Conservation (phyloP, 2,888 invertebrate species). For the Lordiphosa andalusiaca region DNA sequence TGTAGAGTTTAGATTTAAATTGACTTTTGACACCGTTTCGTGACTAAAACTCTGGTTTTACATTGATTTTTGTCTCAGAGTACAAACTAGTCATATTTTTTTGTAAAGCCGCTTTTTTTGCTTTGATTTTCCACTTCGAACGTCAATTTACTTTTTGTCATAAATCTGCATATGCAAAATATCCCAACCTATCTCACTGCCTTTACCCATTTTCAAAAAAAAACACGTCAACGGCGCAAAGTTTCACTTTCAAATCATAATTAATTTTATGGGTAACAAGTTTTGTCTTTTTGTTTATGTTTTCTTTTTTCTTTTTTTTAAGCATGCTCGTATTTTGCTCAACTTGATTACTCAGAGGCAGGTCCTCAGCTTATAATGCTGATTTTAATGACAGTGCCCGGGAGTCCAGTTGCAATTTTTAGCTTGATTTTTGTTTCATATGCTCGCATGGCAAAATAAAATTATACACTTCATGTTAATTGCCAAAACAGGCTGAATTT, state of each 20-base stretch:
- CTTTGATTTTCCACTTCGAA: too few species aligned
- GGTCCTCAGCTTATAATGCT: conserved; percentile 37
- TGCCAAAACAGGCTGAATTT: conserved; percentile 23
- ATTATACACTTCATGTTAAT: conserved; percentile 65
- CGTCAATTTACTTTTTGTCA: too few species aligned
- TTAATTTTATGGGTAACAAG: conserved; percentile 56
- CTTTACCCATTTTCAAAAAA: conserved; percentile 3
- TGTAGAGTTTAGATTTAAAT: too few species aligned
- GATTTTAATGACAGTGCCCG: conserved; percentile 46
- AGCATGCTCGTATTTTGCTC: conserved; percentile 25
- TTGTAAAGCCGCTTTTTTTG: too few species aligned
- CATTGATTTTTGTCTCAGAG: too few species aligned
- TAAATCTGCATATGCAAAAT: conserved; percentile 5
- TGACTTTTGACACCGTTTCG: too few species aligned
- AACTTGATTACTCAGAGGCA: conserved; percentile 31
- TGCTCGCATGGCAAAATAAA: conserved; percentile 34
- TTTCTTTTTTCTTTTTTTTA: conserved; percentile 10
- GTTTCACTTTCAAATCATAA: conserved; percentile 66
- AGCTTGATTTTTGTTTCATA: conserved; percentile 33
- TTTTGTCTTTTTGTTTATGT: conserved; percentile 26
- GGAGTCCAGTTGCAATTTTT: conserved; percentile 33
- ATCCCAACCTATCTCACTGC: conserved; percentile 1
- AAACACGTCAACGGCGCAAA: conserved; percentile 29
- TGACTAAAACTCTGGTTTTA: too few species aligned
- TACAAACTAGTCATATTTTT: too few species aligned